Conservation (phyloP, 1,140 invertebrate species). For the Papilio polytes region DNA sequence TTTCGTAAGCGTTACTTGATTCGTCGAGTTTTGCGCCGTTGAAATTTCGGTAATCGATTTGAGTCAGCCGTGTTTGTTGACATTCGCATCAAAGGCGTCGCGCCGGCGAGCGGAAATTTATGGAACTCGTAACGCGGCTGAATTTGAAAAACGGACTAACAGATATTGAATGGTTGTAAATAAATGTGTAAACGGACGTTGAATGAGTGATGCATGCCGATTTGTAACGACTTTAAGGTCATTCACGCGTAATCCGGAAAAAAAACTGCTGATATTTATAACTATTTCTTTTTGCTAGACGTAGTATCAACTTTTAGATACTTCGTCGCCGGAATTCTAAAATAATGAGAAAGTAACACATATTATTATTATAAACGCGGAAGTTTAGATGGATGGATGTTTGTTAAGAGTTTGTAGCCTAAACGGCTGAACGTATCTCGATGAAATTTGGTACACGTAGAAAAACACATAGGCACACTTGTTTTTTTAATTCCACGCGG, state of each 20-base stretch:
- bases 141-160: conserved; percentile 36
- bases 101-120: conserved; percentile 27
- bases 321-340: too few species aligned
- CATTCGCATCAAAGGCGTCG: conserved; percentile 27
- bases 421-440: too few species aligned
- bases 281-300: too few species aligned
- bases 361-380: too few species aligned
- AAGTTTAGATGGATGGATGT: too few species aligned
- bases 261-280: too few species aligned
- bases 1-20: conserved; percentile 49
- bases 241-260: not conserved
- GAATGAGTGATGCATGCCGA: conserved; percentile 27
- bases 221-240: conserved; percentile 24
- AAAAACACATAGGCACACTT: too few species aligned
- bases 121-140: conserved; percentile 26
- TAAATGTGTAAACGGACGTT: conserved; percentile 27
- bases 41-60: conserved; percentile 64
- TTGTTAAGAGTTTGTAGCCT: too few species aligned
- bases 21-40: conserved; percentile 47
- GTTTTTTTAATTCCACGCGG: too few species aligned
- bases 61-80: conserved; percentile 39
- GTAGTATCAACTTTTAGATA: too few species aligned
- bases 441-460: too few species aligned
- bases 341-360: too few species aligned
- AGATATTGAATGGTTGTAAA: conserved; percentile 38